Percentiles rank a stretch among this genome's conserved stretches.
Conservation (phyloP, 2,888 invertebrate species). For the Ametastegia equiseti region DNA sequence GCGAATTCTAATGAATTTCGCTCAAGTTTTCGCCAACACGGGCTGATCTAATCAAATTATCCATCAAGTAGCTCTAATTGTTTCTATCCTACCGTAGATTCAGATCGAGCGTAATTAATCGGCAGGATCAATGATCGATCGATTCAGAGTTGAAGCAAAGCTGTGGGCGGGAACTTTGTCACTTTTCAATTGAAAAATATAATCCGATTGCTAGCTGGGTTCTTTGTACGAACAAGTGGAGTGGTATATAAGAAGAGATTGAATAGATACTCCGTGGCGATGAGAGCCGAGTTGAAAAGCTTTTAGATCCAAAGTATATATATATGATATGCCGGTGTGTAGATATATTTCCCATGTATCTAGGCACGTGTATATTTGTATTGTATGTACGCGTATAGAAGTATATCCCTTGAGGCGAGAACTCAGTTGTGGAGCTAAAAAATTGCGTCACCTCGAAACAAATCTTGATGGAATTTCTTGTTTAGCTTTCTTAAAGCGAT, state of each 20-base stretch:
- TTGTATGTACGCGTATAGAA: background rate
- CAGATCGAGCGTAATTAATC: background rate
- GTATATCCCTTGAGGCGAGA: background rate
- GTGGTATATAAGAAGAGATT: background rate
- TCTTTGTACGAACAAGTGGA: background rate
- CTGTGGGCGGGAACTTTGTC: background rate
- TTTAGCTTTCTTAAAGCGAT: slow-evolving; percentile 30
- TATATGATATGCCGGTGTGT: background rate
- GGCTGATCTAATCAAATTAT: background rate
- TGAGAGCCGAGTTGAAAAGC: slow-evolving; percentile 18
- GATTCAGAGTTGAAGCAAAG: background rate
- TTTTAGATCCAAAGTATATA: slow-evolving; percentile 11
- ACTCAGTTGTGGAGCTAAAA: slow-evolving; percentile 18
- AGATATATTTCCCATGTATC: background rate
- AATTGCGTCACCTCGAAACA: slow-evolving; percentile 25
- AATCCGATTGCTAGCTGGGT: background rate
- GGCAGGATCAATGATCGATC: background rate
- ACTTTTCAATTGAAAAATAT: background rate
- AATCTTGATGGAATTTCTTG: slow-evolving; percentile 20
- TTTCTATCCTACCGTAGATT: background rate
- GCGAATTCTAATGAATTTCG: background rate
- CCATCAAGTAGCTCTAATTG: background rate
- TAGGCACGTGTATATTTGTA: background rate
- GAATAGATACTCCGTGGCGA: slow-evolving; percentile 1
- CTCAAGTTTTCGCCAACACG: background rate